phyloP scores from a whole-genome alignment of 1,140 invertebrate genomes.

The Trinorchestia longiramus region DNA sequence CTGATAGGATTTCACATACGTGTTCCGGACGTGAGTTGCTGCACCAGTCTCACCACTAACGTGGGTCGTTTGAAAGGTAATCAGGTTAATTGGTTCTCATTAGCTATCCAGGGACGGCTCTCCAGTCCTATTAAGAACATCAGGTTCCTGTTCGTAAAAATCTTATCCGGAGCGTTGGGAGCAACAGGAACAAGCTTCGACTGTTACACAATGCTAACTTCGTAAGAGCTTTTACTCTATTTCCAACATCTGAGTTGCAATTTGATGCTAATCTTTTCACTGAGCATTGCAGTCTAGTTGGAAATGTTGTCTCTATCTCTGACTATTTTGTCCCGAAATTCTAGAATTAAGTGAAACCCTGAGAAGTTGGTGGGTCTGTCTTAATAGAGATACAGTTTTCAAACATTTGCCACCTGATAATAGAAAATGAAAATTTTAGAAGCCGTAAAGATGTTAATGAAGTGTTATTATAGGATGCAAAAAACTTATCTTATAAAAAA shows the following conservation, averaged over 20 bases:
- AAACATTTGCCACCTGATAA: too few species aligned
- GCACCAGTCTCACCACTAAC: neutral
- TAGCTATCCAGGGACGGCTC: neutral
- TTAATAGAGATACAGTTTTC: too few species aligned
- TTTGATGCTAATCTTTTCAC: neutral
- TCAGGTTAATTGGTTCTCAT: conserved; percentile 1
- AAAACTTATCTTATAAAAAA: too few species aligned
- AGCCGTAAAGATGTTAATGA: too few species aligned
- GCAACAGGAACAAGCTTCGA: neutral
- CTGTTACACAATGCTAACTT: neutral
- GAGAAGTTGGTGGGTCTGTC: too few species aligned
- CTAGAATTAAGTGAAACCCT: too few species aligned
- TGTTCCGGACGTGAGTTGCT: neutral
- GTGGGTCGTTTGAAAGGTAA: neutral
- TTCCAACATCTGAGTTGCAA: neutral
- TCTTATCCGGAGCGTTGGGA: neutral
- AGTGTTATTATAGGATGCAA: too few species aligned
- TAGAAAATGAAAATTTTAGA: too few species aligned
- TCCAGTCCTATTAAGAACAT: neutral
- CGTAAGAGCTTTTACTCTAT: neutral
- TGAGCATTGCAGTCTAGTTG: neutral
- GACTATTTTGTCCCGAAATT: too few species aligned
- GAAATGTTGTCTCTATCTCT: too few species aligned
- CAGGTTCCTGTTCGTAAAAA: neutral
- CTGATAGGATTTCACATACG: neutral